These are phyloP conservation scores for Ovis canadensis DNA, from an alignment of 2,113 vertebrate species.

Conservation along the genomic window DNA sequence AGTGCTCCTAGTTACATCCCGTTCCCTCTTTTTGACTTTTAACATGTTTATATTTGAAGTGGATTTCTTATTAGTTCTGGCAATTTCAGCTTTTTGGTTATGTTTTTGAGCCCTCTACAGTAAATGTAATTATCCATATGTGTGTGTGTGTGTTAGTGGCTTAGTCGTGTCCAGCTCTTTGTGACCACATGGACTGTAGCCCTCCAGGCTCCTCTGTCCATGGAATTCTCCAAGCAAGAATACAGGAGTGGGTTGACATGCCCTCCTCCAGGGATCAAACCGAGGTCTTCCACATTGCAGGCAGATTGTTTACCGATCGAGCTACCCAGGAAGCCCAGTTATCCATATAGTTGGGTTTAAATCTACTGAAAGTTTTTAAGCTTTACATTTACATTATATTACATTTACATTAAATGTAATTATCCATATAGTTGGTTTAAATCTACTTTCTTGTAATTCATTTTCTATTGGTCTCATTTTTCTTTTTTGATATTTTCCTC, in stretches of 20 bases:
- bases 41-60: neutral
- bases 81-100: neutral
- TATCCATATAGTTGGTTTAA: neutral
- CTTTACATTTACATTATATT: neutral
- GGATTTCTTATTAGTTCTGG: neutral
- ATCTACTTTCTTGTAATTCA: neutral
- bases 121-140: neutral
- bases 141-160: neutral
- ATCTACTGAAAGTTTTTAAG: neutral
- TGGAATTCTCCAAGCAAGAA: neutral
- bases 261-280: neutral
- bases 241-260: neutral
- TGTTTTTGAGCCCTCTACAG: neutral
- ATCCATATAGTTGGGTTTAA: neutral
- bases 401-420: neutral
- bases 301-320: neutral
- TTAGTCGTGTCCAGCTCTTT: neutral
- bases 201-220: neutral
- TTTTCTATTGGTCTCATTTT: neutral
- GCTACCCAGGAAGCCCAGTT: neutral
- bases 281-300: neutral
- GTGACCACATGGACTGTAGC: neutral
- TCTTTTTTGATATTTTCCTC: neutral
- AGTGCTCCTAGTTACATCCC: accelerated
- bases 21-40: neutral